A percentile compares a stretch with the other conserved stretches of the same genome.
Evolutionary conservation across 2,888 invertebrate species (phyloP).

Genomic region (Sepioteuthis lessoniana): DNA sequence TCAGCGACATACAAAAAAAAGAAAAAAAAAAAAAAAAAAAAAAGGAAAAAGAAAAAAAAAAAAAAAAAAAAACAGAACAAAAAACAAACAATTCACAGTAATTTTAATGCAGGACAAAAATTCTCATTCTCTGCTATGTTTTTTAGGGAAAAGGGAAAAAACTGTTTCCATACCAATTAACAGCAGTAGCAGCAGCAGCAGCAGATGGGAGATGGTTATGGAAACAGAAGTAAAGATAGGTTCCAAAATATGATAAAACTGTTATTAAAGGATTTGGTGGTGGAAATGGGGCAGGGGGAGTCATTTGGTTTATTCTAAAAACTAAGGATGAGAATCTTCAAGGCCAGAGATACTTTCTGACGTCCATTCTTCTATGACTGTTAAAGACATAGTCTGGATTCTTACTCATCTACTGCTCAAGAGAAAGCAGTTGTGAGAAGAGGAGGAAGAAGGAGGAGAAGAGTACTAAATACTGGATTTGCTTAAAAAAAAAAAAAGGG

Average conservation of each 20-base stretch:
- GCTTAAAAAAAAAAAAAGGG: background rate
- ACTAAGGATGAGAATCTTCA: background rate
- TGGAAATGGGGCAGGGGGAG: too few species aligned
- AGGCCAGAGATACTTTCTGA: background rate
- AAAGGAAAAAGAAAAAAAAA: background rate
- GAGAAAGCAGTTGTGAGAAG: background rate
- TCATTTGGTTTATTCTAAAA: background rate
- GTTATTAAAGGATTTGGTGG: background rate
- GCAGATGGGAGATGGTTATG: background rate
- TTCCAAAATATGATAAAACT: background rate
- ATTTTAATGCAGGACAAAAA: constrained; percentile 17
- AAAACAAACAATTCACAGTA: background rate
- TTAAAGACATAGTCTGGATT: background rate
- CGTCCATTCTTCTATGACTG: background rate
- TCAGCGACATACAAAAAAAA: background rate
- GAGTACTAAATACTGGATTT: background rate
- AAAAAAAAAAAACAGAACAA: background rate
- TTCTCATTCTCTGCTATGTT: constrained; percentile 1
- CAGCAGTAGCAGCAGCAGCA: background rate
- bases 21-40: too few species aligned
- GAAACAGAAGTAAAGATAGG: background rate
- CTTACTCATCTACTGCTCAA: background rate
- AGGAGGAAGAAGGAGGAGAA: background rate
- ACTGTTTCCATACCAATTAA: background rate
- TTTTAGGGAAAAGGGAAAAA: background rate